Conservation (phyloP, 2,113 vertebrate genomes). For the Turnix velox region DNA sequence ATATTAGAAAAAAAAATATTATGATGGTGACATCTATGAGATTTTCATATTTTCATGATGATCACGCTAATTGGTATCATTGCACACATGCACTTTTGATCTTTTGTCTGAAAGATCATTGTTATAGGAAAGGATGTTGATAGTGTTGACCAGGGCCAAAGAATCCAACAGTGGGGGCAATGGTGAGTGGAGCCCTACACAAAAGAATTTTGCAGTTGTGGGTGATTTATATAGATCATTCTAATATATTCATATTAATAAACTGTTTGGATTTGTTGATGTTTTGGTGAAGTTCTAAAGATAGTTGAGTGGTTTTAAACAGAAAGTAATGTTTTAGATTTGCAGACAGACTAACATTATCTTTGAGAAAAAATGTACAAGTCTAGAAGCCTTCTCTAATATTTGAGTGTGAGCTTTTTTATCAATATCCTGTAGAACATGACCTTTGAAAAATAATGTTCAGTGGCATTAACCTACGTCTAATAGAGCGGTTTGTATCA, state of each 20-base stretch:
- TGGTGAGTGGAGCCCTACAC: neutral
- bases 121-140: neutral
- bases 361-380: neutral
- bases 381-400: neutral
- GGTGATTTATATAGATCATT: neutral
- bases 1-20: neutral
- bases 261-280: neutral
- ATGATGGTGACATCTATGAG: neutral
- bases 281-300: neutral
- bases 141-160: neutral
- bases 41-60: neutral
- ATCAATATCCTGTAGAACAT: constrained; percentile 34
- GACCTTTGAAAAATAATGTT: constrained; percentile 49
- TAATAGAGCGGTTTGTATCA: constrained; percentile 18
- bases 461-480: constrained; percentile 41
- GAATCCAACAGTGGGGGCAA: neutral
- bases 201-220: neutral
- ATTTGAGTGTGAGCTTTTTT: constrained; percentile 48
- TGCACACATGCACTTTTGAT: neutral
- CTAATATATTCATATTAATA: too few relatives aligned
- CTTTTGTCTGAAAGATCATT: neutral
- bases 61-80: neutral
- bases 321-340: neutral
- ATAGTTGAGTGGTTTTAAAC: neutral
- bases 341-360: neutral